Percentiles rank a stretch among this genome's conserved stretches.
Conservation (phyloP, 2,888 invertebrate species). For the Rhagonycha fulva region DNA sequence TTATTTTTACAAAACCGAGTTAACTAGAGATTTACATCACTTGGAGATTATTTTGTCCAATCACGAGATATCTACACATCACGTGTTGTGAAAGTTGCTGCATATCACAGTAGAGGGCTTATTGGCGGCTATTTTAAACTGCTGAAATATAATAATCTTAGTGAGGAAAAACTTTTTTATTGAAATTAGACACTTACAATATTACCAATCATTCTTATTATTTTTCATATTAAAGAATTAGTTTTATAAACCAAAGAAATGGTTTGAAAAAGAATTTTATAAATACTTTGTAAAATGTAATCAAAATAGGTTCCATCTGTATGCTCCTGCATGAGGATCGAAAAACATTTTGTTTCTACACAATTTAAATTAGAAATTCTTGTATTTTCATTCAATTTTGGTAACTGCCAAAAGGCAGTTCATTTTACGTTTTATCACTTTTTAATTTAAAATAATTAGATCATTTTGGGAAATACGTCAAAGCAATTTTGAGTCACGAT, state of each 20-base stretch:
- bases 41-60: background rate
- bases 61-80: background rate
- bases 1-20: background rate
- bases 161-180: background rate
- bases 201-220: background rate
- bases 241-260: background rate
- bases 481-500: background rate
- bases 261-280: conserved; percentile 1
- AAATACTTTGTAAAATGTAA: background rate
- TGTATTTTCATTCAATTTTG: no score
- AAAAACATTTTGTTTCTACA: background rate
- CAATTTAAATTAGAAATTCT: background rate
- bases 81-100: no score
- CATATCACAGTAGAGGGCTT: background rate
- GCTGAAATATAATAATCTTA: background rate
- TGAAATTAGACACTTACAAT: background rate
- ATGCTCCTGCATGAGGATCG: background rate
- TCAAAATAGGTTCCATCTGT: background rate
- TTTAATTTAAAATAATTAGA: background rate
- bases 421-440: background rate
- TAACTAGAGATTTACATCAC: background rate
- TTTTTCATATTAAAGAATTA: background rate
- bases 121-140: background rate
- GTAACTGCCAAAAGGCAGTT: no score
- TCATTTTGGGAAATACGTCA: background rate